These are phyloP conservation scores for Tragopan temminckii DNA, from an alignment of 2,797 vertebrate species.

Conservation along the genomic window DNA sequence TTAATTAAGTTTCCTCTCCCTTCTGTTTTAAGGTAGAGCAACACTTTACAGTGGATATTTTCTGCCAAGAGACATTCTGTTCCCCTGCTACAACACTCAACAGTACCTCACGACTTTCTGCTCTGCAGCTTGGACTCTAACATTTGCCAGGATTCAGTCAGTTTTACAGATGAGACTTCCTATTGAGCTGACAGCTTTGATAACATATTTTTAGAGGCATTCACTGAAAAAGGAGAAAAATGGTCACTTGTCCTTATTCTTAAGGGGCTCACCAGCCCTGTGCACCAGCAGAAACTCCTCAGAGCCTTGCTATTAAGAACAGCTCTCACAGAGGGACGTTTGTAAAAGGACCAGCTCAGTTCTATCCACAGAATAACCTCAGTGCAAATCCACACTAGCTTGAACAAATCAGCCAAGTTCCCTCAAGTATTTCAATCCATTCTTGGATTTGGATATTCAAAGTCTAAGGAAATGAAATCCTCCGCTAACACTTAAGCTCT, in stretches of 20 bases:
- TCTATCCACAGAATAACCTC: not conserved
- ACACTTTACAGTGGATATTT: rapidly evolving
- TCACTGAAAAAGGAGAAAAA: not conserved
- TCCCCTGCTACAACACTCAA: not conserved
- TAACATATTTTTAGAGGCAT: not conserved
- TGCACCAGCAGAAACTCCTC: not conserved
- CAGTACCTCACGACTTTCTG: not conserved
- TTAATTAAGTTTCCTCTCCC: not conserved
- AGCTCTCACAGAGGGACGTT: not conserved
- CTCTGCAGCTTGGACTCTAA: not conserved
- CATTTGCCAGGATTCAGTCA: not conserved
- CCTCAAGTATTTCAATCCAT: not conserved
- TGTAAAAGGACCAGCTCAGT: not conserved
- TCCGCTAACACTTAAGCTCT: not conserved
- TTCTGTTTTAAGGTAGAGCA: not conserved
- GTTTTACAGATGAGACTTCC: not conserved
- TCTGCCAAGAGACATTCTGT: not conserved
- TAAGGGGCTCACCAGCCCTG: not conserved
- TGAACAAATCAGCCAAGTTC: not conserved
- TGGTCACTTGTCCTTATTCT: not conserved
- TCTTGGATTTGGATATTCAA: not conserved
- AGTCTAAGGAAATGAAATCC: not conserved
- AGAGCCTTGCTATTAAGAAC: not conserved
- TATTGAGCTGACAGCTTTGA: not conserved
- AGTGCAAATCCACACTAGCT: not conserved